Base-by-base conservation (phyloP, 2,888 invertebrate genomes). In the Amiota mariae region DNA sequence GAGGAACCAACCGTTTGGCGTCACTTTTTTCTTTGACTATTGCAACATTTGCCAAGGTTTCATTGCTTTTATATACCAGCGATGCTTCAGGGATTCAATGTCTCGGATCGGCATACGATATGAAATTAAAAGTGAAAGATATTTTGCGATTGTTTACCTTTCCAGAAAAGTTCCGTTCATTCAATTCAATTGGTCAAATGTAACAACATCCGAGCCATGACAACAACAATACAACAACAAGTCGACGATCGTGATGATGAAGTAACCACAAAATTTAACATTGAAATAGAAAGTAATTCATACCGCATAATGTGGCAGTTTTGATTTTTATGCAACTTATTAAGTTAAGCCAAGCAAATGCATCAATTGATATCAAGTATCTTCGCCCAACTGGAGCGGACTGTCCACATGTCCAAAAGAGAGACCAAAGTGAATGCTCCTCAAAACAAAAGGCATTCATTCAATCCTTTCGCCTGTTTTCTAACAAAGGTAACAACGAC, bases 281-380 rank as follows among this genome's bases (percentile, higher is more conserved):
- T 84, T 80, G 83, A 85, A 84, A 84, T 84, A 83, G 83, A 84
- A 84, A 84, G 83, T 84, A 79, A 81, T n/a, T n/a, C n/a, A n/a
- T 75, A 80, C 64, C 57, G 18, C 57, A 18, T 57, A 57, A 57
- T 57, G 77, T 72, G 75, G 83, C 36, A 81, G 78, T 81, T 85
- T 83, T 80, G 83, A 82, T 81, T 80, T 72, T 77, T 81, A 84
- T 84, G 81, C 81, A 77, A 36, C 36, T 36, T 36, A 36, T 36
- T 4, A 36, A 36, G 76, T 68, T 68, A 77, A 81, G 72, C 72
- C 74, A 76, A 75, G 74, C 77, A 83, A 84, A 79, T 75, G 77
- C 79, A 81, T 75, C 84, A 80, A 78, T 79, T 77, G 81, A 74
- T 82, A 83, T 83, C 84, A 84, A 83, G 83, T 80, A 20, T 15